Percentiles rank a stretch among this genome's conserved stretches.
Evolutionary conservation across 2,888 invertebrate species (phyloP).

Genomic region (Chaitophorus viminalis): DNA sequence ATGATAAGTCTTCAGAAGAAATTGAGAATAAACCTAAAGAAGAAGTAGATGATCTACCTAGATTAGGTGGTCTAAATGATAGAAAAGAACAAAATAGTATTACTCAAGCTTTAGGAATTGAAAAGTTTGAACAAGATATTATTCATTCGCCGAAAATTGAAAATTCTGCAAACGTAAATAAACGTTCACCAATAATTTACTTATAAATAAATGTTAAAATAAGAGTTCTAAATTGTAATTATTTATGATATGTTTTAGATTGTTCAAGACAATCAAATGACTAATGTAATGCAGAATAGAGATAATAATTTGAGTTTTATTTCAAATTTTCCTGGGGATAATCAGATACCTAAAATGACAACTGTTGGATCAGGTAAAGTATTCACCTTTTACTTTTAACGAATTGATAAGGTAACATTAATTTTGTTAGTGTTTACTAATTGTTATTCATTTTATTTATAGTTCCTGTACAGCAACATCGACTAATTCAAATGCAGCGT

Average conservation of each 20-base stretch:
- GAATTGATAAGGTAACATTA: not conserved
- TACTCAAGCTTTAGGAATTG: conserved; percentile 54
- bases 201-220: not conserved
- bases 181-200: conserved; percentile 51
- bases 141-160: conserved; percentile 54
- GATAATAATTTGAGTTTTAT: conserved; percentile 55
- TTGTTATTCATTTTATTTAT: conserved; percentile 18
- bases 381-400: not conserved
- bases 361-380: conserved; percentile 40
- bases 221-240: not conserved
- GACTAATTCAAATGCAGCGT: conserved; percentile 62
- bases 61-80: conserved; percentile 39
- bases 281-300: conserved; percentile 50
- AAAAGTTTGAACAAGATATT: conserved; percentile 59
- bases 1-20: conserved; percentile 50
- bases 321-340: conserved; percentile 46
- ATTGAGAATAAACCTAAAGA: conserved; percentile 53
- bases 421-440: not conserved
- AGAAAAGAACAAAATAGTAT: conserved; percentile 56
- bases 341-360: conserved; percentile 51
- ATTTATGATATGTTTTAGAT: conserved; percentile 31
- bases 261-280: conserved; percentile 52
- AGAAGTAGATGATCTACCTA: conserved; percentile 46
- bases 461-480: conserved; percentile 62
- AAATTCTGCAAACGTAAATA: conserved; percentile 21